Conservation (phyloP, 2,113 vertebrate genomes). For the Psittacara wagleri region DNA sequence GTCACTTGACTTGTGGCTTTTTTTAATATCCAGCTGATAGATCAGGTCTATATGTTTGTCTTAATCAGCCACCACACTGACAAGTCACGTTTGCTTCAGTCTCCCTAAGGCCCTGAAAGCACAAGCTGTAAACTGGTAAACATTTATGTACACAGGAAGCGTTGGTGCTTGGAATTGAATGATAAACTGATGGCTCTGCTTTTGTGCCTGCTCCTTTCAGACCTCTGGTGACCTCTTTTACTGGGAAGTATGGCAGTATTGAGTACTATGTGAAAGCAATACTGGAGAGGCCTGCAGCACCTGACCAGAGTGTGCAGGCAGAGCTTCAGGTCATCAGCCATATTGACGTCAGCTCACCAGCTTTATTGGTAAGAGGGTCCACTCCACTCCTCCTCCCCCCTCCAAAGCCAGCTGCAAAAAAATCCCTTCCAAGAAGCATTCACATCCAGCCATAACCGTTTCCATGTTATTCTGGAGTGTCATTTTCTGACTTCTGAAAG, state of each 20-base stretch:
- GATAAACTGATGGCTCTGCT: background rate
- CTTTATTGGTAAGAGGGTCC: conserved; percentile 74
- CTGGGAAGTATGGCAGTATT: conserved; percentile 80
- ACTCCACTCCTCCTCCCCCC: background rate
- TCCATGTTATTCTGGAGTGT: background rate
- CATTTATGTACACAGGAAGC: background rate
- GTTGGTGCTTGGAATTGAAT: background rate
- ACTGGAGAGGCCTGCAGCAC: conserved; percentile 73
- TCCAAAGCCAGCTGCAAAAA: background rate
- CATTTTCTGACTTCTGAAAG: conserved; percentile 56
- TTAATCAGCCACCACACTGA: background rate
- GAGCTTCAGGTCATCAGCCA: conserved; percentile 81
- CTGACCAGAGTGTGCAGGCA: conserved; percentile 71
- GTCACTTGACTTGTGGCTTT: background rate
- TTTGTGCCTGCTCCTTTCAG: conserved; percentile 60
- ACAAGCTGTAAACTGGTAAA: background rate
- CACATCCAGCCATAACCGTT: background rate
- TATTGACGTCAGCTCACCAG: conserved; percentile 80
- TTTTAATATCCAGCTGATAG: background rate
- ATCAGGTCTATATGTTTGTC: background rate
- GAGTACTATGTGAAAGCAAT: conserved; percentile 78
- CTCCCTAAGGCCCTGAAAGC: background rate
- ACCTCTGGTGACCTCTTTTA: conserved; percentile 81
- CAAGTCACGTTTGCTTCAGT: background rate
- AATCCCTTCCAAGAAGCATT: background rate